These are phyloP conservation scores for Chalcis sispes DNA, from an alignment of 2,888 invertebrate species.

Conservation along the genomic window DNA sequence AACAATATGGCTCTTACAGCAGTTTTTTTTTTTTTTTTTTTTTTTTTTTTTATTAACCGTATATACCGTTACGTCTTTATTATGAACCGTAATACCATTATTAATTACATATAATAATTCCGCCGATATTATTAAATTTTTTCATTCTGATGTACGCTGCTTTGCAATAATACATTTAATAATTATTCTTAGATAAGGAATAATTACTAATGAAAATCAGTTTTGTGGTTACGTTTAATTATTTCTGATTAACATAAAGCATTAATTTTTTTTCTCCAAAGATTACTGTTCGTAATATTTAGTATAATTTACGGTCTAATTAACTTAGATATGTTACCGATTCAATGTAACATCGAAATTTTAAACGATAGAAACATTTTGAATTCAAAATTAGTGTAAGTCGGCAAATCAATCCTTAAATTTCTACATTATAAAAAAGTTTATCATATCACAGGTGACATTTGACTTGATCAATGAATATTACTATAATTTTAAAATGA, in stretches of 20 bases:
- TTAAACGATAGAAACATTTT: too few relatives aligned
- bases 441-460: too few relatives aligned
- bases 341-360: too few relatives aligned
- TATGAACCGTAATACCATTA: constrained; percentile 6
- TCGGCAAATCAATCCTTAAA: too few relatives aligned
- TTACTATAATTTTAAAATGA: too few relatives aligned
- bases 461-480: too few relatives aligned
- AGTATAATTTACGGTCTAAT: too few relatives aligned
- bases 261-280: neutral
- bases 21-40: neutral
- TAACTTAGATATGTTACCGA: too few relatives aligned
- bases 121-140: neutral
- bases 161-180: neutral
- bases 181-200: neutral
- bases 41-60: neutral
- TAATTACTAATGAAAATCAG: constrained; percentile 16
- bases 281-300: neutral
- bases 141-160: neutral
- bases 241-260: constrained; percentile 20
- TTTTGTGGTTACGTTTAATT: constrained; percentile 36
- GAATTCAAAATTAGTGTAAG: too few relatives aligned
- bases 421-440: too few relatives aligned
- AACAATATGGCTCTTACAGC: constrained; percentile 23
- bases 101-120: constrained; percentile 39
- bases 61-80: constrained; percentile 28